Conservation (phyloP, 2,113 vertebrate species). For the Fregetta grallaria region DNA sequence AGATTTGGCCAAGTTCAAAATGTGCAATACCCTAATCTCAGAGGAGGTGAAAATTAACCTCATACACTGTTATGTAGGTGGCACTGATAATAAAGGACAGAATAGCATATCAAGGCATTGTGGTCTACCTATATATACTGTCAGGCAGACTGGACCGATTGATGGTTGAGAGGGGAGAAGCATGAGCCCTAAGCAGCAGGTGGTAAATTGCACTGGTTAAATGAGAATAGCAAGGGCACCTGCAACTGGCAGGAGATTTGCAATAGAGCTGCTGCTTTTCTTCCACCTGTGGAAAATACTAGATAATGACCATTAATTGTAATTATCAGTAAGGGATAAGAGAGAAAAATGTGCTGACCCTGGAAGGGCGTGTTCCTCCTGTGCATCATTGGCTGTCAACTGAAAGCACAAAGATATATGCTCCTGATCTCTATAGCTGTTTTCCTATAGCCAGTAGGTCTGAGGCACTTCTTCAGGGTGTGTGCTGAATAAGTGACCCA, state of each 20-base stretch:
- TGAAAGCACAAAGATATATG: background rate
- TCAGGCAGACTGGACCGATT: background rate
- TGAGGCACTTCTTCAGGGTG: background rate
- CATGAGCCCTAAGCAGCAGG: background rate
- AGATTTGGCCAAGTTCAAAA: background rate
- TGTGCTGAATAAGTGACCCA: background rate
- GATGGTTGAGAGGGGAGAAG: background rate
- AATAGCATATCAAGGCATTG: background rate
- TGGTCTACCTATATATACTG: background rate
- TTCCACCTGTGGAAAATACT: background rate
- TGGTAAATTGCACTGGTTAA: background rate
- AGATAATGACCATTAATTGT: background rate
- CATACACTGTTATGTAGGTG: accelerated
- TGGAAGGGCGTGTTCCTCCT: background rate
- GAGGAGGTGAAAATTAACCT: background rate
- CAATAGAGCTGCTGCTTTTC: background rate
- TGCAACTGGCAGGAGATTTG: background rate
- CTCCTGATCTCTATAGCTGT: background rate
- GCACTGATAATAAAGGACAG: background rate
- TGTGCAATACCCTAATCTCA: background rate
- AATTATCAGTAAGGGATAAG: background rate
- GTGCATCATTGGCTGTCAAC: background rate
- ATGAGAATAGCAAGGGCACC: background rate
- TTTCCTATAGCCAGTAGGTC: background rate
- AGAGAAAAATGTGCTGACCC: background rate